Conservation (phyloP, 2,797 vertebrate species). For the Semaprochilodus insignis region DNA sequence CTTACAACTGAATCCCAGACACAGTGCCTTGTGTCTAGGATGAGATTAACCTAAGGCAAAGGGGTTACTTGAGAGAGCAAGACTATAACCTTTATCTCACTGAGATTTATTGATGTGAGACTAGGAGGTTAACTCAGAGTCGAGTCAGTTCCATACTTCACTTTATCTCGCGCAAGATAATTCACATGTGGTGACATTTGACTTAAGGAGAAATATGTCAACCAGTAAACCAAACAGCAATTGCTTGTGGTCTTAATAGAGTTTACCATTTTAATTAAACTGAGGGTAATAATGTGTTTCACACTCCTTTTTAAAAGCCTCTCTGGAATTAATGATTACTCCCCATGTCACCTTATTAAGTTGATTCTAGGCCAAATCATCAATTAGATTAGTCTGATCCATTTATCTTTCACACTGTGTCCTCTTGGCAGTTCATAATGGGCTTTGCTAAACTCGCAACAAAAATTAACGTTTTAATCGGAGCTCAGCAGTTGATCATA, state of each 20-base stretch:
- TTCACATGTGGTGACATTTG: conserved; percentile 6
- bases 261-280: conserved; percentile 32
- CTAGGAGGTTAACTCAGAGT: conserved; percentile 25
- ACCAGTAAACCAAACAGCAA: conserved; percentile 6
- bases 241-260: conserved; percentile 20
- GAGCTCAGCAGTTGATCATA: background rate
- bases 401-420: conserved; percentile 13
- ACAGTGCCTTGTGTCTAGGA: conserved; percentile 1
- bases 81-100: conserved; percentile 28
- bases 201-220: background rate
- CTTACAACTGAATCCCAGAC: conserved; percentile 14
- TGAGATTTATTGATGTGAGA: conserved; percentile 42
- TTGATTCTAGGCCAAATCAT: conserved; percentile 13
- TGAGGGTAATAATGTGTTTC: conserved; percentile 10
- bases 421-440: conserved; percentile 1
- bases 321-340: conserved; percentile 18
- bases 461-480: conserved; percentile 15
- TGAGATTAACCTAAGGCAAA: conserved; percentile 26
- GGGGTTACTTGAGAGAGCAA: conserved; percentile 16
- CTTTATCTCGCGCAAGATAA: background rate
- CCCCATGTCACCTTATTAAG: conserved; percentile 10
- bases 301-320: conserved; percentile 1
- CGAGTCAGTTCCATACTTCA: background rate
- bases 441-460: conserved; percentile 23
- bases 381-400: conserved; percentile 18